Evolutionary conservation across 1,140 invertebrate species (phyloP), one percentile per base, ranked within the genome.

Genomic region (Pteromalus puparum): DNA sequence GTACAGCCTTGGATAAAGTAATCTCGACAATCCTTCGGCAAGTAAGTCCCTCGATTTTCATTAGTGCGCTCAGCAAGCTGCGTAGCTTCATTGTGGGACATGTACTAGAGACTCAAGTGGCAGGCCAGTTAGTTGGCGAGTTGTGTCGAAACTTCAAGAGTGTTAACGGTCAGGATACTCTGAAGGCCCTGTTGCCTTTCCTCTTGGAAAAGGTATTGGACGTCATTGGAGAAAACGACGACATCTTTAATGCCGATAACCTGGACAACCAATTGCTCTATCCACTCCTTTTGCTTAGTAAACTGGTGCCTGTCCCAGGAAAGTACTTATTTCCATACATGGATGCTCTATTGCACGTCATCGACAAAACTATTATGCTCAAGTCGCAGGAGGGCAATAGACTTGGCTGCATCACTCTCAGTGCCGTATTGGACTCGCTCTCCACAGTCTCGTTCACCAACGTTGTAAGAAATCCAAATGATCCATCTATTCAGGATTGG

Each of bases 401-500:
- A 15, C 91, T 95, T 10, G 94, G 95, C 2, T 94, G 94, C 34
- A 89, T 91, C 38, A 87, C 94, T 28, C 87, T 95, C 2, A 89
- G 89, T 65, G 79, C 90, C 42, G 86, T 96, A 24, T 90, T 97
- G 5, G 88, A 90, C 2, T 94, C 94, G 7, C 90, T 97, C 15
- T 94, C 94, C 0, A 93, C 91, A 9, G 93, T 96, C 0, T 95
- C 94, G 89, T 93, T 93, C 68, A 96, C 95, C 89, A 94, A 94
- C 1, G 90, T 94, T 9, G 92, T 94, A 18, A 75, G 75, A 21
- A 94, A 95, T 81, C 96, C 95, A 86, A 94, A 96, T 77, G 93
- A 94, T 76, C 95, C 95, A 1, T 95, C 97, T 5, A 95, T 98
- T 24, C 95, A 96, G 15, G 95, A 98, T 85, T 99, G 98, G 98